phyloP scores from a whole-genome alignment of 2,888 invertebrate species.

The Scrobipalpa atriplicella region DNA sequence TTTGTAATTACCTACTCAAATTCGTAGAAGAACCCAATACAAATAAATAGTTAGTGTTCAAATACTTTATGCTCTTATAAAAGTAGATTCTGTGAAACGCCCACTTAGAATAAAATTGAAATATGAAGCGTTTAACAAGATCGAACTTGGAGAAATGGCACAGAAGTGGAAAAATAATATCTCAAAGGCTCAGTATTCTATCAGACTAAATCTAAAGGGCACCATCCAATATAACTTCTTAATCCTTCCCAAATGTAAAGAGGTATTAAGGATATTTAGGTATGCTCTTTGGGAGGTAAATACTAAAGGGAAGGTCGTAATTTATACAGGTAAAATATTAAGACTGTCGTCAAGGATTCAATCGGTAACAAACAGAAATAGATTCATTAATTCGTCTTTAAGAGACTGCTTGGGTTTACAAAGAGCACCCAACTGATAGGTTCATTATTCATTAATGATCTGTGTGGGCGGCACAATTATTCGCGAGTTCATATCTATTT shows the following conservation, averaged over 20 bases:
- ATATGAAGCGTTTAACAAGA: neutral
- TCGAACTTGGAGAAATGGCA: no score
- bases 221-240: conserved; percentile 1
- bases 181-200: conserved; percentile 9
- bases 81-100: neutral
- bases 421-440: neutral
- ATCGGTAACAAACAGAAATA: neutral
- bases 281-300: neutral
- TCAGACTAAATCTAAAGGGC: neutral
- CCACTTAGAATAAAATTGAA: neutral
- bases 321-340: neutral
- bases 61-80: no score
- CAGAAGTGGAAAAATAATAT: neutral
- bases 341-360: neutral
- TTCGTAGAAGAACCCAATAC: neutral
- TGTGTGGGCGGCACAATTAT: neutral
- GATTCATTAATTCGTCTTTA: neutral
- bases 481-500: neutral
- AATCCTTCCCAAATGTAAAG: conserved; percentile 2
- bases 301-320: neutral
- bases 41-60: neutral
- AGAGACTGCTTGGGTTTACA: neutral
- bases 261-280: neutral
- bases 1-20: neutral
- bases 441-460: conserved; percentile 2